phyloP scores from a whole-genome alignment of 30 jellyfish, hydroid and myxozoan genomes.

The Hydra vulgaris region DNA sequence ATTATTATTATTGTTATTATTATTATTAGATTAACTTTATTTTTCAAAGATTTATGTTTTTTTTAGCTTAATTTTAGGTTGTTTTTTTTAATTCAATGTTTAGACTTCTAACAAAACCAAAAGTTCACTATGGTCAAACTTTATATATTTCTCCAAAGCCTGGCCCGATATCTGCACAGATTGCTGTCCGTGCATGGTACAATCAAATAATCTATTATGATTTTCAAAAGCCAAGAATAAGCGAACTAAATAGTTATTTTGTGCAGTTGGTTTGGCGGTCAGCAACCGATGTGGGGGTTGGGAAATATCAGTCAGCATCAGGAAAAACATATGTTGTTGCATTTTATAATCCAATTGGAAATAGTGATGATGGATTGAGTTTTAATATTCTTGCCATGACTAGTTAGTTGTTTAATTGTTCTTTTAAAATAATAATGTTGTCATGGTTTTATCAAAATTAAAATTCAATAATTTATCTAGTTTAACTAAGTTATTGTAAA shows the following conservation, averaged over 20 bases:
- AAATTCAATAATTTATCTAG: not conserved
- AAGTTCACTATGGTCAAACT: constrained; percentile 74
- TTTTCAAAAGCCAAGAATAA: constrained; percentile 74
- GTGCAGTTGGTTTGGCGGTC: constrained; percentile 96
- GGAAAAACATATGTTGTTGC: constrained; percentile 89
- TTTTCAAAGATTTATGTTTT: not conserved
- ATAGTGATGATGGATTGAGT: constrained; percentile 58
- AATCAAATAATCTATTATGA: constrained; percentile 70
- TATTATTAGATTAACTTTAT: not conserved
- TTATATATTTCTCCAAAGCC: constrained; percentile 46
- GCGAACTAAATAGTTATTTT: constrained; percentile 63
- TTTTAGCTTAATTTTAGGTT: not conserved
- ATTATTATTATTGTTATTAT: too few species aligned
- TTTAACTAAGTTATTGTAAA: not conserved
- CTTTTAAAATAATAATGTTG: too few species aligned
- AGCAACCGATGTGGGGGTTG: constrained; percentile 88
- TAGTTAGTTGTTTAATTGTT: too few species aligned
- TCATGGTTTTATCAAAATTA: too few species aligned
- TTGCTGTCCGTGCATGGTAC: constrained; percentile 94
- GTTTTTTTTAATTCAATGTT: not conserved
- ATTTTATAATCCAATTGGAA: constrained; percentile 78
- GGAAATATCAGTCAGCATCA: constrained; percentile 56
- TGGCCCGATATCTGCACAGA: constrained; percentile 60
- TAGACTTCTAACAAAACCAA: constrained; percentile 61
- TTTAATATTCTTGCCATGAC: constrained; percentile 85